phyloP scores from a whole-genome alignment of 2,888 invertebrate species.

The Callyntrura sp. region DNA sequence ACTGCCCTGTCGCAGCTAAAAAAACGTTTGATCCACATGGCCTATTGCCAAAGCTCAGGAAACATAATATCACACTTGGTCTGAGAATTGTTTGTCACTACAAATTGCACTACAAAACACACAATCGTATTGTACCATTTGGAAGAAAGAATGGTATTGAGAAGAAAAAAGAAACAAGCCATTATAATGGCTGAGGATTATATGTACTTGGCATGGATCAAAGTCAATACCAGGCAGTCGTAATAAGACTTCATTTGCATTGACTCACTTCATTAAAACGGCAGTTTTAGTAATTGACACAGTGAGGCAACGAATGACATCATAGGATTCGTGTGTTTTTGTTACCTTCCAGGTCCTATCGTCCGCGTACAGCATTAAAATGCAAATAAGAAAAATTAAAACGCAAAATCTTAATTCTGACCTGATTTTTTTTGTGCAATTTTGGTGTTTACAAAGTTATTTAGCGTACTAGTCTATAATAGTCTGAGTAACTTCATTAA shows the following conservation, averaged over 20 bases:
- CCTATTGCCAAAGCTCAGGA: slow-evolving; percentile 61
- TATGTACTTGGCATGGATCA: not conserved
- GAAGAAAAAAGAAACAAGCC: slow-evolving; percentile 2
- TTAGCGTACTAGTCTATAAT: not conserved
- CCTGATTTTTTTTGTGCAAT: not conserved
- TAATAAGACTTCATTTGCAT: not conserved
- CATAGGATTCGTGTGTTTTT: too few species aligned
- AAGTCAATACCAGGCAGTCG: not conserved
- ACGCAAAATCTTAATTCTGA: too few species aligned
- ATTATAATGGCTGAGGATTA: slow-evolving; percentile 14
- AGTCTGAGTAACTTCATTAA: too few species aligned
- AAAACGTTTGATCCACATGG: slow-evolving; percentile 70
- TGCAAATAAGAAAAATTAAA: not conserved
- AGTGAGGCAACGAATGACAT: too few species aligned
- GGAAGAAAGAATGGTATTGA: slow-evolving; percentile 2
- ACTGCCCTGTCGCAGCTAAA: not conserved
- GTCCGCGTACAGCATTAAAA: not conserved
- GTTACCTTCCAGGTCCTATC: not conserved
- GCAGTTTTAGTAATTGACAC: not conserved
- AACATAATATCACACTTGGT: slow-evolving; percentile 22
- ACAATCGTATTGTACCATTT: not conserved
- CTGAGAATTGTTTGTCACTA: slow-evolving; percentile 56
- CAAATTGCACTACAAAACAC: not conserved
- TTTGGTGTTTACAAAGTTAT: not conserved
- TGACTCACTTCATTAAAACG: not conserved